Conservation (phyloP, 2,888 invertebrate genomes). For the Tuberolachnus salignus region DNA sequence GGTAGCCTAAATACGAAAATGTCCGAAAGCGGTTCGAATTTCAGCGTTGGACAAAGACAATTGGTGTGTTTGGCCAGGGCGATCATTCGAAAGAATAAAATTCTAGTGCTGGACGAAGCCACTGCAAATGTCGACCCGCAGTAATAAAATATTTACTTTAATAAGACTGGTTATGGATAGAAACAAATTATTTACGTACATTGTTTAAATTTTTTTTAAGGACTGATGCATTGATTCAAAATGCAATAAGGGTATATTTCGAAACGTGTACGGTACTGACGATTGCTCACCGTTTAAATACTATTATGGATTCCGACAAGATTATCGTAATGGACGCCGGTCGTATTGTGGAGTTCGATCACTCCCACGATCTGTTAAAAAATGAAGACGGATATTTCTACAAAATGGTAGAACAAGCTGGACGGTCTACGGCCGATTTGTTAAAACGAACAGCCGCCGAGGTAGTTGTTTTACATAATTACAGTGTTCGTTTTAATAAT, state of each 20-base stretch:
- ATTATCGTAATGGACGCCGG: constrained; percentile 70
- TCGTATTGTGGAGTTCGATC: constrained; percentile 68
- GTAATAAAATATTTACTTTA: too few relatives aligned
- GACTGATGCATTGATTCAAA: constrained; percentile 84
- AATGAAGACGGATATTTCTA: constrained; percentile 68
- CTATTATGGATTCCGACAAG: constrained; percentile 69
- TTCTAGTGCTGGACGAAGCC: too few relatives aligned
- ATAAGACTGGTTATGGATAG: too few relatives aligned
- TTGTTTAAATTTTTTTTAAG: neutral
- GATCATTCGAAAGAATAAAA: too few relatives aligned
- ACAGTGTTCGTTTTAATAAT: too few relatives aligned
- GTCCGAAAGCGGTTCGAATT: too few relatives aligned
- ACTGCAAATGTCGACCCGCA: too few relatives aligned
- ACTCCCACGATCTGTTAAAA: constrained; percentile 71
- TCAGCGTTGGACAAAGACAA: too few relatives aligned
- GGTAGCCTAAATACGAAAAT: too few relatives aligned
- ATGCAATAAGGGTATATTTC: constrained; percentile 80
- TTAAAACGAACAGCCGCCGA: constrained; percentile 65
- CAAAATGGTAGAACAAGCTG: constrained; percentile 76
- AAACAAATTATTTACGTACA: too few relatives aligned
- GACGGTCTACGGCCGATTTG: constrained; percentile 66
- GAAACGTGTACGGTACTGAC: constrained; percentile 84
- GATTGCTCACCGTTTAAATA: constrained; percentile 87
- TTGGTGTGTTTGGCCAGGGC: too few relatives aligned
- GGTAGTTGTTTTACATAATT: constrained; percentile 56